Evolutionary conservation across 2,888 invertebrate genomes (phyloP).

Genomic region (Xanthostigma xanthostigma): DNA sequence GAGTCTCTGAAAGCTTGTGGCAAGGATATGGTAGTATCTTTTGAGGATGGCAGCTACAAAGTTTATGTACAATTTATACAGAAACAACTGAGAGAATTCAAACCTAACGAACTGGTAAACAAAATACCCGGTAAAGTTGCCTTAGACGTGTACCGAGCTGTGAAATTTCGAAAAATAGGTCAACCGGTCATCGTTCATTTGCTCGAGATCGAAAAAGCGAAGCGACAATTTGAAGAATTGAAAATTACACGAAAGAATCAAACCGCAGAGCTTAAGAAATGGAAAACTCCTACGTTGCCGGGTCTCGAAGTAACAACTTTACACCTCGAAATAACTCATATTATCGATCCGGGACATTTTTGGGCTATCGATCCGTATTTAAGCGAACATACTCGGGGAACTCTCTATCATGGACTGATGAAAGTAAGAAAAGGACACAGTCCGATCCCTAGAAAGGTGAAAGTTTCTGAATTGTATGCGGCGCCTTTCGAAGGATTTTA

Average conservation of each 20-base stretch:
- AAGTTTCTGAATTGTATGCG: conserved; percentile 37
- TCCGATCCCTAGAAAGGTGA: conserved; percentile 10
- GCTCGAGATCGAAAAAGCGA: conserved; percentile 21
- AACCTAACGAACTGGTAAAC: conserved; percentile 28
- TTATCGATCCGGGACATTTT: conserved; percentile 48
- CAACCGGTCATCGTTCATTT: conserved; percentile 37
- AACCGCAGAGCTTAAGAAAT: conserved; percentile 1
- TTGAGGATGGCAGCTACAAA: conserved; percentile 38
- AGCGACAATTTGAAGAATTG: conserved; percentile 16
- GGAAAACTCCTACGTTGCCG: conserved; percentile 32
- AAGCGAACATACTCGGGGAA: no score
- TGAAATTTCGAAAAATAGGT: conserved; percentile 48
- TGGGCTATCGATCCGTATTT: conserved; percentile 31
- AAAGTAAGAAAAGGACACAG: no score
- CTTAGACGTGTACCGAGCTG: conserved; percentile 55
- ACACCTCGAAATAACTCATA: conserved; percentile 38
- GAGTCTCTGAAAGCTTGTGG: conserved; percentile 36
- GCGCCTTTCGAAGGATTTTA: conserved; percentile 38
- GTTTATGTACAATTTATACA: conserved; percentile 51
- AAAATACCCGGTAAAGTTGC: conserved; percentile 44
- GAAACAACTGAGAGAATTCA: conserved; percentile 20
- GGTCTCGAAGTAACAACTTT: conserved; percentile 41
- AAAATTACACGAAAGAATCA: conserved; percentile 10
- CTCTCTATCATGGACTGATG: no score
- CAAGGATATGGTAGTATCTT: conserved; percentile 34